Conservation (phyloP, 2,797 vertebrate genomes). For the Chelidonichthys spinosus region DNA sequence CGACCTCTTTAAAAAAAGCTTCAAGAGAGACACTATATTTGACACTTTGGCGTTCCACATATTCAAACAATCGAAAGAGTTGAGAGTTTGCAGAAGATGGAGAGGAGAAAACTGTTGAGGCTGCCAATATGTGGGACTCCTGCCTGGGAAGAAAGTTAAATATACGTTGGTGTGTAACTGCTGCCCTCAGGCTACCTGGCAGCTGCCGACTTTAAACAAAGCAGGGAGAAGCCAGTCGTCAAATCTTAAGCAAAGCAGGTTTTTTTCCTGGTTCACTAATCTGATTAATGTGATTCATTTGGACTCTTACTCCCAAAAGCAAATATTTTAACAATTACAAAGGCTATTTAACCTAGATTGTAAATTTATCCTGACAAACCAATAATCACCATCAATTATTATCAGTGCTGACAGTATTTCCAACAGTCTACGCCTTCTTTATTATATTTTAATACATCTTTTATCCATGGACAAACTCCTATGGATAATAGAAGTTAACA, state of each 20-base stretch:
- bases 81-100: background rate
- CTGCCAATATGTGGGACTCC: conserved; percentile 23
- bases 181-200: conserved; percentile 52
- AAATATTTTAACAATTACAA: conserved; percentile 28
- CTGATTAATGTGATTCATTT: conserved; percentile 51
- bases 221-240: conserved; percentile 17
- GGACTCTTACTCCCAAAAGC: conserved; percentile 10
- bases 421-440: background rate
- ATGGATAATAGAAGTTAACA: background rate
- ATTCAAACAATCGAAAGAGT: conserved; percentile 33
- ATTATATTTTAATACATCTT: background rate
- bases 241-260: conserved; percentile 20
- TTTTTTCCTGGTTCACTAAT: conserved; percentile 28
- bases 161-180: conserved; percentile 32
- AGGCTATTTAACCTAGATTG: background rate
- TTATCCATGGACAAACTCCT: background rate
- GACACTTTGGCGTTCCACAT: conserved; percentile 15
- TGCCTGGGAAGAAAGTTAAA: conserved; percentile 36
- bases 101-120: conserved; percentile 19
- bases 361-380: background rate
- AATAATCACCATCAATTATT: conserved; percentile 3
- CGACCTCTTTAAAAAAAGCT: conserved; percentile 19
- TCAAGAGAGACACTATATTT: conserved; percentile 3
- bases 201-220: conserved; percentile 50
- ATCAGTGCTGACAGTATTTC: conserved; percentile 5